Evolutionary conservation across 2,113 vertebrate genomes (phyloP), one percentile per base, ranked within the genome.

Genomic region (Notarius lentiginosus): DNA sequence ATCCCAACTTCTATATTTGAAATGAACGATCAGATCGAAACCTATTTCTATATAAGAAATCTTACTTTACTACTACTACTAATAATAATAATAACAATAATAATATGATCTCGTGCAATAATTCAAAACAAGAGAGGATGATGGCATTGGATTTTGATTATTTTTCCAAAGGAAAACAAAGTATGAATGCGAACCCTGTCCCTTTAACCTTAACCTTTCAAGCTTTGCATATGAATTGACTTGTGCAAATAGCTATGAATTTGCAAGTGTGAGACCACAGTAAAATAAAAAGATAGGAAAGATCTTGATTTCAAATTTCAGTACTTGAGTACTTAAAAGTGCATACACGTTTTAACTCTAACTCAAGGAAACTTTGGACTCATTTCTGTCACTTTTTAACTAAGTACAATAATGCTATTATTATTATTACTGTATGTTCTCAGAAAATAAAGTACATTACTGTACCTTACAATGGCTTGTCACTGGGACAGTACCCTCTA

Each of bases 171-270:
- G 11, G 14, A 79, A 30, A 15, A 5, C 7, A 9, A 22, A 34
- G 18, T 20, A 56, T 81, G 79, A 81, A 60, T 14, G 79, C 79
- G 61, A 61, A 81, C 56, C 79, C 79, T 81, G 56, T 81, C 79
- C 79, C 79, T 81, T 61, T 61, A 81, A 81, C 75, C 75, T 55
- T 15, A 77, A 55, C 56, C 79, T 12, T 81, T 81, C 7, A 5
- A 47, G 47, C 30, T 41, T 81, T 81, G 30, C 56, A 41, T 47
- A 81, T 14, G 2, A 61, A 20, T 1, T 79, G 27, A 17, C 5
- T 53, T 11, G 51, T 53, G 72, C 41, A 56, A 79, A 79, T 79
- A 30, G 10, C 27, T 80, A 60, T 20, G 30, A 22, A 60, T 80
- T 80, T 80, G 56, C 17, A 81, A 24, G 79, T 24, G 30, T 81